A percentile compares a stretch with the other conserved stretches of the same genome.
Evolutionary conservation across 1,140 invertebrate species (phyloP).

Genomic region (Drosophila burlai): DNA sequence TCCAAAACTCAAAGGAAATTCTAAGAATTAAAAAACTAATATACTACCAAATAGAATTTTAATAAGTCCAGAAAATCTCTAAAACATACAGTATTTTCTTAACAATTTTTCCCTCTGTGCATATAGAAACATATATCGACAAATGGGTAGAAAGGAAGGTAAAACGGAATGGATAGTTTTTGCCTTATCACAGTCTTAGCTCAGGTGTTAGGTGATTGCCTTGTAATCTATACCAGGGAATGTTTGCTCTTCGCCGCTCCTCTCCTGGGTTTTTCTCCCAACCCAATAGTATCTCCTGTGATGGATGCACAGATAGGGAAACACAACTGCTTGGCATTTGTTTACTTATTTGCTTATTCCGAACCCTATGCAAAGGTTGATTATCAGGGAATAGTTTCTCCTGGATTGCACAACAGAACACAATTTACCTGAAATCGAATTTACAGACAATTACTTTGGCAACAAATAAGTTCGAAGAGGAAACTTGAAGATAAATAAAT

Average conservation of each 20-base stretch:
- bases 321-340: slow-evolving; percentile 37
- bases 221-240: slow-evolving; percentile 34
- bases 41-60: no score
- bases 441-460: slow-evolving; percentile 11
- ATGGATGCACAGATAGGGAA: slow-evolving; percentile 21
- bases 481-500: not conserved
- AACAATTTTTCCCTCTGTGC: not conserved
- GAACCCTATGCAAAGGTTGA: slow-evolving; percentile 18
- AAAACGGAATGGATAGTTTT: slow-evolving; percentile 3
- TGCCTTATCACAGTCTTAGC: slow-evolving; percentile 46
- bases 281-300: slow-evolving; percentile 12
- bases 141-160: slow-evolving; percentile 1
- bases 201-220: slow-evolving; percentile 47
- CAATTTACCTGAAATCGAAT: slow-evolving; percentile 30
- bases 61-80: no score
- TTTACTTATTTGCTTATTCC: slow-evolving; percentile 35
- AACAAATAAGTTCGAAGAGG: not conserved
- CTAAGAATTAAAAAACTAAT: no score
- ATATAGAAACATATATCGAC: slow-evolving; percentile 17
- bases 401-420: not conserved
- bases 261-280: not conserved
- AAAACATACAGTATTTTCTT: not conserved
- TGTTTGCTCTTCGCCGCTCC: slow-evolving; percentile 20
- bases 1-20: no score
- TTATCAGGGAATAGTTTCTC: slow-evolving; percentile 24